Percentiles rank a stretch among this genome's conserved stretches.
Conservation (phyloP, 2,113 vertebrate genomes). For the Eretmochelys imbricata region DNA sequence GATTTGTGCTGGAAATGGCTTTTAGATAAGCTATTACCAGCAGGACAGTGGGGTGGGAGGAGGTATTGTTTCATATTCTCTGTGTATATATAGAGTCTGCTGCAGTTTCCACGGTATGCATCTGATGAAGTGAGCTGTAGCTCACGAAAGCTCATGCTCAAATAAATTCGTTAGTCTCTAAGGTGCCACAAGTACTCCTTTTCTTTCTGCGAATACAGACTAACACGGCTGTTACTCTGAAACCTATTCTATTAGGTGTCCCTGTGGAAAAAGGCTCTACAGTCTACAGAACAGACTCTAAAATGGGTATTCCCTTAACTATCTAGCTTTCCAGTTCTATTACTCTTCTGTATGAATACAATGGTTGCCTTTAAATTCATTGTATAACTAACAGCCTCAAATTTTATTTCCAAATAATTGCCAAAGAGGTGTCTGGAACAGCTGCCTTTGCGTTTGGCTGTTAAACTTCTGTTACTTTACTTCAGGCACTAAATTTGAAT, state of each 20-base stretch:
- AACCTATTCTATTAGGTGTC: background rate
- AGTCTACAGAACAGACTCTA: background rate
- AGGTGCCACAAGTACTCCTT: too few species aligned
- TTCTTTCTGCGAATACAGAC: too few species aligned
- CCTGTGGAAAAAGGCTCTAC: background rate
- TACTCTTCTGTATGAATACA: accelerated
- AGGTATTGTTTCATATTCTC: too few species aligned
- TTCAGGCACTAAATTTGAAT: conserved; percentile 59
- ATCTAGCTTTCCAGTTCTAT: accelerated
- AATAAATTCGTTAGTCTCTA: too few species aligned
- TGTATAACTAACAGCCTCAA: background rate
- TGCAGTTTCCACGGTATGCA: too few species aligned
- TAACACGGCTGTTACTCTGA: too few species aligned
- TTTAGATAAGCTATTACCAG: too few species aligned
- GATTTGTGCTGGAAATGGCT: too few species aligned
- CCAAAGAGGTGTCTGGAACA: conserved; percentile 15
- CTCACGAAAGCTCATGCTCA: too few species aligned
- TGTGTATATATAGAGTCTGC: too few species aligned
- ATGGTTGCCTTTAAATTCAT: background rate
- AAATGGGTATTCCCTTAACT: background rate
- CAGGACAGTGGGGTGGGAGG: too few species aligned
- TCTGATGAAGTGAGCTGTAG: too few species aligned
- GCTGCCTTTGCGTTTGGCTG: conserved; percentile 16
- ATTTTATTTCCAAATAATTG: background rate
- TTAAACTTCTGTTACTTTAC: conserved; percentile 57